phyloP scores from a whole-genome alignment of 1,140 invertebrate genomes.

The Lucilia cuprina region DNA sequence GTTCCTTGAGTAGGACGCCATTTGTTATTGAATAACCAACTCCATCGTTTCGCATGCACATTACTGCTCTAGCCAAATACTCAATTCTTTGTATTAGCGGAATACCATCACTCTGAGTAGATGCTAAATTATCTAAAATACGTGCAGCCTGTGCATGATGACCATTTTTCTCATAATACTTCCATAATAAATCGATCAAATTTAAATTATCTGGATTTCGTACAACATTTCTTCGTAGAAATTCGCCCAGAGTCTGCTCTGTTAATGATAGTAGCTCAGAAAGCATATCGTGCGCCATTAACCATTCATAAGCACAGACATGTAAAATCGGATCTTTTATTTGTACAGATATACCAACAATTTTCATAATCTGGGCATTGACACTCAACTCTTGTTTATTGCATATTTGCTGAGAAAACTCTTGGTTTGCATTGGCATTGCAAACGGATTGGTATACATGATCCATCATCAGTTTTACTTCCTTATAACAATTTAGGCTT shows the following conservation, averaged over 20 bases:
- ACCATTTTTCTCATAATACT: conserved; percentile 91
- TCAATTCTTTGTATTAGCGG: conserved; percentile 79
- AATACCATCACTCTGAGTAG: conserved; percentile 74
- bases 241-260: conserved; percentile 83
- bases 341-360: conserved; percentile 65
- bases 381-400: conserved; percentile 40
- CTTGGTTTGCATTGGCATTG: conserved; percentile 43
- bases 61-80: conserved; percentile 92
- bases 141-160: conserved; percentile 93
- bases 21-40: conserved; percentile 77
- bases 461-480: conserved; percentile 81
- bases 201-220: conserved; percentile 67
- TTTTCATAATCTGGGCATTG: conserved; percentile 61
- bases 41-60: conserved; percentile 90
- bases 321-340: conserved; percentile 88
- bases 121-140: conserved; percentile 87
- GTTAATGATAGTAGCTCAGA: conserved; percentile 80
- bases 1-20: conserved; percentile 86
- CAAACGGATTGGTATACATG: conserved; percentile 73
- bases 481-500: conserved; percentile 87
- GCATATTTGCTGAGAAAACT: conserved; percentile 32
- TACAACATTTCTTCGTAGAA: conserved; percentile 71
- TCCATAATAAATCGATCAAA: conserved; percentile 91
- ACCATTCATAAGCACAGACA: conserved; percentile 91
- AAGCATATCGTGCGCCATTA: conserved; percentile 74